Conservation (phyloP, 2,797 vertebrate genomes). For the Crax fasciolata region DNA sequence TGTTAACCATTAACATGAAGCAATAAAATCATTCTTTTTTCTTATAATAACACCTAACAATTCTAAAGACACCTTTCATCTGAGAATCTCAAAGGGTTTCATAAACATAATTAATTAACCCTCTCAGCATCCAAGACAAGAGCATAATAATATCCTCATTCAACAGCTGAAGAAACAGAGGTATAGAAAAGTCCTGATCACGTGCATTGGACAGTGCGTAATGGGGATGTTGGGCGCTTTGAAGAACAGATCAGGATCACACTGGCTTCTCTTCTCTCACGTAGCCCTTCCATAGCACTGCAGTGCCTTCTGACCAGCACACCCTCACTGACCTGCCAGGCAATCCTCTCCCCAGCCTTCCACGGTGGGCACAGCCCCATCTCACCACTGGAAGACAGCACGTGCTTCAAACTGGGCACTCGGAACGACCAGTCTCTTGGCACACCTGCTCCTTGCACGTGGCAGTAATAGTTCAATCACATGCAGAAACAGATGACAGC, state of each 20-base stretch:
- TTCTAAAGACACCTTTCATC: constrained; percentile 69
- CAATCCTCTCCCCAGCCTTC: neutral
- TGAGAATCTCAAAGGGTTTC: constrained; percentile 64
- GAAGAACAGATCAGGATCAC: neutral
- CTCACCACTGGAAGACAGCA: neutral
- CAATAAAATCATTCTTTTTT: constrained; percentile 73
- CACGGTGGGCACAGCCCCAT: fast-evolving
- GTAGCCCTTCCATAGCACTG: neutral
- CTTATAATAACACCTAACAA: constrained; percentile 74
- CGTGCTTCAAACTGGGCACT: fast-evolving
- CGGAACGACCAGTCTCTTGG: neutral
- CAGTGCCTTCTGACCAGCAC: neutral
- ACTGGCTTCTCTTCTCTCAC: neutral
- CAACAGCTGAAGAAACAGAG: constrained; percentile 51
- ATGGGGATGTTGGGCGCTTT: neutral
- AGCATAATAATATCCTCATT: constrained; percentile 1
- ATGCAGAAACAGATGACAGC: neutral
- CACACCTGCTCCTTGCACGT: neutral
- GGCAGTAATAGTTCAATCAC: neutral
- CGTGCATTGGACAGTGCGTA: fast-evolving
- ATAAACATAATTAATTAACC: constrained; percentile 71
- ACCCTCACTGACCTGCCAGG: fast-evolving
- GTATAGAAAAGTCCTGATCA: neutral
- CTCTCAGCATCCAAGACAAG: neutral
- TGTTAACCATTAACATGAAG: constrained; percentile 76